Evolutionary conservation across 2,888 invertebrate species (phyloP).

Genomic region (Drosophila conformis): DNA sequence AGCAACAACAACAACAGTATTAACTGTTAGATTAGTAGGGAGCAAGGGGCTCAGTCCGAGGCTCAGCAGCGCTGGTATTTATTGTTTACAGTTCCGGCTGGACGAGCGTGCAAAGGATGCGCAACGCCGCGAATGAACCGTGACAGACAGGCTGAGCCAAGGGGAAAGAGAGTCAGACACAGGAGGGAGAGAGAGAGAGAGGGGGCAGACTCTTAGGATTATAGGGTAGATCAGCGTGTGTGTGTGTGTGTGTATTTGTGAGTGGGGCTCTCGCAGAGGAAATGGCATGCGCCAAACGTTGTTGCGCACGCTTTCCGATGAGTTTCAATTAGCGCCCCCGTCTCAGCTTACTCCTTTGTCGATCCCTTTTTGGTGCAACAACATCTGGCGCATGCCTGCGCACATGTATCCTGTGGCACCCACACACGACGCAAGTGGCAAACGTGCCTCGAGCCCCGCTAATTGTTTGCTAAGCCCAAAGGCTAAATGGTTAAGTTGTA

Average conservation of each 20-base stretch:
- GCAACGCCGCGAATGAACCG: constrained; percentile 53
- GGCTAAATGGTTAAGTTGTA: constrained; percentile 1
- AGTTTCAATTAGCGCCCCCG: constrained; percentile 64
- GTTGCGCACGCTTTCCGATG: constrained; percentile 63
- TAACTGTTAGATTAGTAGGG: constrained; percentile 42
- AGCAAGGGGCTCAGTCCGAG: constrained; percentile 36
- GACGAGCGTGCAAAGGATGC: constrained; percentile 67
- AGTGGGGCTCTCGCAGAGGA: constrained; percentile 38
- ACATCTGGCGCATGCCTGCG: constrained; percentile 55
- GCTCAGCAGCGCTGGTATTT: constrained; percentile 59
- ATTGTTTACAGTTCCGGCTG: constrained; percentile 84
- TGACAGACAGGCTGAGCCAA: constrained; percentile 22
- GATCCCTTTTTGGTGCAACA: constrained; percentile 43
- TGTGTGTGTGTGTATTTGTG: not conserved
- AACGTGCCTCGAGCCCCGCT: constrained; percentile 37
- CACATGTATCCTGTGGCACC: constrained; percentile 62
- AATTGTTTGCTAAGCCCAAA: constrained; percentile 18
- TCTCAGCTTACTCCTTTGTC: constrained; percentile 66
- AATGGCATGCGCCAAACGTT: constrained; percentile 54
- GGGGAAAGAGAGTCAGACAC: constrained; percentile 3
- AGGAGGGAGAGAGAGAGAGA: not conserved
- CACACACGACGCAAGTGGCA: constrained; percentile 57
- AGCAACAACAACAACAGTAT: constrained; percentile 18
- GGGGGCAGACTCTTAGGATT: constrained; percentile 24
- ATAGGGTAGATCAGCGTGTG: constrained; percentile 23